Percentiles rank a stretch among this genome's conserved stretches.
These are phyloP conservation scores for Ptychadena robeensis DNA, from an alignment of 2,797 vertebrate species.

Conservation along the genomic window DNA sequence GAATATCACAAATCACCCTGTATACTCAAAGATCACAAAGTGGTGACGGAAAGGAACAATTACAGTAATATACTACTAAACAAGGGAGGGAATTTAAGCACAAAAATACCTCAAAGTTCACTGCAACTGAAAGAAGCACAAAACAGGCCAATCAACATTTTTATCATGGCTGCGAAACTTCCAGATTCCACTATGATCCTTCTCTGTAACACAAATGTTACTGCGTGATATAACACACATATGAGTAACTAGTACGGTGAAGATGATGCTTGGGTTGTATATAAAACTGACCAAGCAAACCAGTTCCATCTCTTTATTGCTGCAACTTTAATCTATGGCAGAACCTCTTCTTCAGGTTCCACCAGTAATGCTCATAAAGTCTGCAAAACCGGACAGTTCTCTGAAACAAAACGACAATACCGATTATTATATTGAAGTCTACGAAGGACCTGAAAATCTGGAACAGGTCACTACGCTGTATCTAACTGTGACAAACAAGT, in stretches of 20 bases:
- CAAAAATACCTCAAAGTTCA: constrained; percentile 51
- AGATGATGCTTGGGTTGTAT: neutral
- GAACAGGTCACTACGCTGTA: neutral
- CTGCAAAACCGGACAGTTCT: constrained; percentile 17
- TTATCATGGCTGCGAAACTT: constrained; percentile 37
- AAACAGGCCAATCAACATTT: constrained; percentile 58
- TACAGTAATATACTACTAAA: neutral
- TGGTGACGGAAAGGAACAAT: neutral
- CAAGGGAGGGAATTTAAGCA: constrained; percentile 35
- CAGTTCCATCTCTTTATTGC: neutral
- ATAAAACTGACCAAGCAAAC: neutral
- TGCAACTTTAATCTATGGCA: neutral
- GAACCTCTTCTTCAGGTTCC: constrained; percentile 24
- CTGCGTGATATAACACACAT: neutral
- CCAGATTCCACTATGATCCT: constrained; percentile 8
- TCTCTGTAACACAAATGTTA: constrained; percentile 8
- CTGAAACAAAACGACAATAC: neutral
- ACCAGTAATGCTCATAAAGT: neutral
- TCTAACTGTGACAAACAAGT: neutral
- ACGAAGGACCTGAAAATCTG: neutral
- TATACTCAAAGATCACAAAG: neutral
- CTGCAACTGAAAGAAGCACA: constrained; percentile 37
- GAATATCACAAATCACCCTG: neutral
- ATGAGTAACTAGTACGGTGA: neutral
- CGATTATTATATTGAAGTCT: neutral